phyloP scores from a whole-genome alignment of 2,888 invertebrate genomes.

The Hipparchia sbordonii region DNA sequence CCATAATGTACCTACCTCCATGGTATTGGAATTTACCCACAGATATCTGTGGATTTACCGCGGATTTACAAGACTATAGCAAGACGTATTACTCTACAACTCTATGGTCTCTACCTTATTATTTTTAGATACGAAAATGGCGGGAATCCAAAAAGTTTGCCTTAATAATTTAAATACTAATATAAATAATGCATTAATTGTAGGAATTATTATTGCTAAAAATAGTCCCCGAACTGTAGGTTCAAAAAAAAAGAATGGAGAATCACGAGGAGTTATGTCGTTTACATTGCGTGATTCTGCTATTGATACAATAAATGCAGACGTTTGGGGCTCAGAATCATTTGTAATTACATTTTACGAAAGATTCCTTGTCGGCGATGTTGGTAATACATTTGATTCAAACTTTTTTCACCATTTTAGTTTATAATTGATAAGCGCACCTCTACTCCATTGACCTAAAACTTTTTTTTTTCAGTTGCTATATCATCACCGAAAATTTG shows the following conservation, averaged over 20 bases:
- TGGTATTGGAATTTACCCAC: too few species aligned
- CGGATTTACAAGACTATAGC: too few species aligned
- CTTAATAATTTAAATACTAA: conserved; percentile 72
- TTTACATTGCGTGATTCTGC: conserved; percentile 90
- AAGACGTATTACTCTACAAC: too few species aligned
- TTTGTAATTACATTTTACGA: conserved; percentile 84
- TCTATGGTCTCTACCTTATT: too few species aligned
- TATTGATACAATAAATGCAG: conserved; percentile 87
- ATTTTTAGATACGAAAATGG: conserved; percentile 53
- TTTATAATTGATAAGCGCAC: too few species aligned
- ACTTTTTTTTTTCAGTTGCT: conserved; percentile 81
- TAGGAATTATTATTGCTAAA: conserved; percentile 86
- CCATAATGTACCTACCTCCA: too few species aligned
- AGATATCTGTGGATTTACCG: too few species aligned
- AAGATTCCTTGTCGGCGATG: conserved; percentile 86
- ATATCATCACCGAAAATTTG: conserved; percentile 86
- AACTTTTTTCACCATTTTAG: too few species aligned
- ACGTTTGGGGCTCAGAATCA: conserved; percentile 88
- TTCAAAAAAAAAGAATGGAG: conserved; percentile 76
- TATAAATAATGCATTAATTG: conserved; percentile 71
- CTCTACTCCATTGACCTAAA: too few species aligned
- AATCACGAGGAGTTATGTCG: conserved; percentile 87
- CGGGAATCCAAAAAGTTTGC: conserved; percentile 70
- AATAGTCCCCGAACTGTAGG: conserved; percentile 81
- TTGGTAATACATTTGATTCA: conserved; percentile 71